Evolutionary conservation across 2,797 vertebrate species (phyloP).

Genomic region (Gobio occitaniae): DNA sequence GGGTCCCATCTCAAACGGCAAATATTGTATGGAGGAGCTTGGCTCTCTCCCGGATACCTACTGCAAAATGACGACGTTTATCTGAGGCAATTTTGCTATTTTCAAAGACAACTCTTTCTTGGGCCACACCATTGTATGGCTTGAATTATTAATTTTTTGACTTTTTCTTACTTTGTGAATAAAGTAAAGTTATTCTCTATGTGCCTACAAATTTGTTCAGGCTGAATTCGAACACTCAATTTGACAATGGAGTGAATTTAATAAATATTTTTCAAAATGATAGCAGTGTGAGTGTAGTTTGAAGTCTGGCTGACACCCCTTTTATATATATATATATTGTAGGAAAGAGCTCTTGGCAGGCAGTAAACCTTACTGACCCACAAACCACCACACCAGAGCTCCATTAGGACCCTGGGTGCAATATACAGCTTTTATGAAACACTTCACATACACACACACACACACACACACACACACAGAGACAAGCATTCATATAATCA

Average conservation of each 20-base stretch:
- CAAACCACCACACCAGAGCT: slow-evolving; percentile 59
- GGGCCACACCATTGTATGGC: slow-evolving; percentile 4
- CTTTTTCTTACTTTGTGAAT: slow-evolving; percentile 61
- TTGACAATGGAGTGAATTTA: slow-evolving; percentile 38
- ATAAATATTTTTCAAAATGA: slow-evolving; percentile 62
- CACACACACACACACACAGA: slow-evolving; percentile 7
- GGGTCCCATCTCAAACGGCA: slow-evolving; percentile 54
- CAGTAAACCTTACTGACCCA: slow-evolving; percentile 56
- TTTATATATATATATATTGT: slow-evolving; percentile 53
- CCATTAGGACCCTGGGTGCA: slow-evolving; percentile 69
- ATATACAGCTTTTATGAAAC: slow-evolving; percentile 66
- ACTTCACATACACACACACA: slow-evolving; percentile 55
- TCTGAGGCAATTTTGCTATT: neutral
- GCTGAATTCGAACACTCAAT: slow-evolving; percentile 43
- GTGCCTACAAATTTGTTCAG: slow-evolving; percentile 61
- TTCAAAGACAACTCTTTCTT: slow-evolving; percentile 9
- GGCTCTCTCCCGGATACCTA: slow-evolving; percentile 35
- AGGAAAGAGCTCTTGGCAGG: slow-evolving; percentile 64
- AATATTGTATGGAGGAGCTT: slow-evolving; percentile 48
- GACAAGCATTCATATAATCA: slow-evolving; percentile 60
- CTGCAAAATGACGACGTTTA: slow-evolving; percentile 26
- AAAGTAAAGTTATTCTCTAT: slow-evolving; percentile 38
- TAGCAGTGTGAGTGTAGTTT: slow-evolving; percentile 43
- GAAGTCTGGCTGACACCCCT: slow-evolving; percentile 55
- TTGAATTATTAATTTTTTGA: neutral